phyloP scores from a whole-genome alignment of 2,888 invertebrate species.

The Fragum whitleyi region DNA sequence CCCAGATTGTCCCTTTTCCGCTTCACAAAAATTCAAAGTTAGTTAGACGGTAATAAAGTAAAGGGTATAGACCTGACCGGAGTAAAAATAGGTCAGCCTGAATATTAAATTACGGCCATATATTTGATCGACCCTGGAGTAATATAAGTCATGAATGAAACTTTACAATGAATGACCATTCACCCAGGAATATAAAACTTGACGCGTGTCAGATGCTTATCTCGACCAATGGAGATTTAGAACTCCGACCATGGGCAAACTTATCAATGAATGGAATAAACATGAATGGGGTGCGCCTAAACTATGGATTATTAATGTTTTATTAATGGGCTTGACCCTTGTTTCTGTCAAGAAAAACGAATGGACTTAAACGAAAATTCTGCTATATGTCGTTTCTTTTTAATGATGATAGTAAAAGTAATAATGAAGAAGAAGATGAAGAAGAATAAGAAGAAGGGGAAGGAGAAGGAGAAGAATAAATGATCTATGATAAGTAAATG shows the following conservation, averaged over 20 bases:
- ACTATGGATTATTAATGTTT: neutral
- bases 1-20: too few species aligned
- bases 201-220: conserved; percentile 25
- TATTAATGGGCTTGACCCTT: neutral
- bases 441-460: too few species aligned
- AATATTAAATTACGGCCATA: conserved; percentile 4
- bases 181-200: conserved; percentile 6
- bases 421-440: too few species aligned
- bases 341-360: too few species aligned
- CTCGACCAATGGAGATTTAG: conserved; percentile 8
- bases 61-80: neutral
- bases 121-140: neutral
- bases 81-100: neutral
- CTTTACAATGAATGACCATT: conserved; percentile 1
- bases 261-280: neutral
- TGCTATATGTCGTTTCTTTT: too few species aligned
- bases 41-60: too few species aligned
- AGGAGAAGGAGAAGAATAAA: too few species aligned
- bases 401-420: too few species aligned
- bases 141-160: conserved; percentile 7
- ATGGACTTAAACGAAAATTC: too few species aligned
- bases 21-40: too few species aligned
- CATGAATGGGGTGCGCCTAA: neutral
- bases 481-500: too few species aligned
- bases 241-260: neutral